These are phyloP conservation scores for Leuciscus idus DNA, from an alignment of 2,113 vertebrate genomes.

Conservation along the genomic window DNA sequence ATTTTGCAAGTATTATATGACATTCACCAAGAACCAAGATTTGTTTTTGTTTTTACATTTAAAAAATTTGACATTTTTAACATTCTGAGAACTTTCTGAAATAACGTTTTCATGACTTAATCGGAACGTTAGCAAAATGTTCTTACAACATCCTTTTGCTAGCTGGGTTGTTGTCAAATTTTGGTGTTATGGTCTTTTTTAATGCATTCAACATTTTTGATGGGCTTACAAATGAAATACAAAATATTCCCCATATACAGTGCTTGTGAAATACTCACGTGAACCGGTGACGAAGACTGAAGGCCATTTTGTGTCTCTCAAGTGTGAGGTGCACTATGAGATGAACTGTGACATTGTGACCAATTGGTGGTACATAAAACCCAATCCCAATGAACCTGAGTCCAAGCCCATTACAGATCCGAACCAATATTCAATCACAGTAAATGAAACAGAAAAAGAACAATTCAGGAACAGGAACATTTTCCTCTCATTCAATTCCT, in stretches of 20 bases:
- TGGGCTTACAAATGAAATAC: neutral
- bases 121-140: no score
- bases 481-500: slow-evolving; percentile 12
- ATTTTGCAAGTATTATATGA: no score
- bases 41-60: no score
- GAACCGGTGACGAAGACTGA: neutral
- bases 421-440: neutral
- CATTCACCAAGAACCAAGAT: no score
- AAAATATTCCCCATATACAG: slow-evolving; percentile 9
- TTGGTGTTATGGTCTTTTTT: neutral
- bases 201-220: neutral
- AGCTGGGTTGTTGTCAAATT: neutral
- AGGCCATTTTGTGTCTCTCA: slow-evolving; percentile 23
- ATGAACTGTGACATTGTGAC: neutral
- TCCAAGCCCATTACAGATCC: neutral
- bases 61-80: no score
- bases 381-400: accelerated
- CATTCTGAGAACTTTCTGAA: no score
- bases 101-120: no score
- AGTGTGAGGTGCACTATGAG: slow-evolving; percentile 30
- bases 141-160: no score
- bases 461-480: neutral
- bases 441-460: slow-evolving; percentile 27
- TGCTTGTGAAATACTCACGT: slow-evolving; percentile 33
- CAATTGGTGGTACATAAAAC: neutral